Evolutionary conservation across 2,113 vertebrate genomes (phyloP).

Genomic region (Neomonachus schauinslandi): DNA sequence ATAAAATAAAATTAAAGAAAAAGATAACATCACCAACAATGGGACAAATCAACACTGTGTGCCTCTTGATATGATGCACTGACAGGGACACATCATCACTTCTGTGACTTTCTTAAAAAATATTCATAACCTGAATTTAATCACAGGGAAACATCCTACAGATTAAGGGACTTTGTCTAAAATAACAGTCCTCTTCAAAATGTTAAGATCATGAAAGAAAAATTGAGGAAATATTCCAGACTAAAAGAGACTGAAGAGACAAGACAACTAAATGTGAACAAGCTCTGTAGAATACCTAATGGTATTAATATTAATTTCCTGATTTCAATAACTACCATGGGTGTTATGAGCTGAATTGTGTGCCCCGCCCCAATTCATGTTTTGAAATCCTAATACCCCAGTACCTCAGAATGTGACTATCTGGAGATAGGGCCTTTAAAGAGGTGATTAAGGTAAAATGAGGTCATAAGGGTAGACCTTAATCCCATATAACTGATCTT

Average conservation of each 20-base stretch:
- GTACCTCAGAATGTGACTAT: neutral
- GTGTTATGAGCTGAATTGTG: neutral
- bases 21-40: neutral
- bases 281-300: neutral
- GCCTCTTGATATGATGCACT: neutral
- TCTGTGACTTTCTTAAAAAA: neutral
- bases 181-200: conserved; percentile 6
- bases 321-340: neutral
- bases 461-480: neutral
- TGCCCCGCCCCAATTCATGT: neutral
- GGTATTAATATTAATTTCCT: neutral
- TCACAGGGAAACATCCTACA: neutral
- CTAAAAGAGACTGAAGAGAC: neutral
- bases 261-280: neutral
- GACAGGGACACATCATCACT: neutral
- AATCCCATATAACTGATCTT: neutral
- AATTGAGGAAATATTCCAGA: neutral
- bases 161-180: neutral
- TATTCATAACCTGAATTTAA: neutral
- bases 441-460: neutral
- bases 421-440: neutral
- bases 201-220: neutral
- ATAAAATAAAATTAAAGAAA: too few species aligned
- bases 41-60: neutral
- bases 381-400: neutral